Evolutionary conservation across 2,113 vertebrate species (phyloP), one percentile per base, ranked within the genome.

Genomic region (Channa argus): DNA sequence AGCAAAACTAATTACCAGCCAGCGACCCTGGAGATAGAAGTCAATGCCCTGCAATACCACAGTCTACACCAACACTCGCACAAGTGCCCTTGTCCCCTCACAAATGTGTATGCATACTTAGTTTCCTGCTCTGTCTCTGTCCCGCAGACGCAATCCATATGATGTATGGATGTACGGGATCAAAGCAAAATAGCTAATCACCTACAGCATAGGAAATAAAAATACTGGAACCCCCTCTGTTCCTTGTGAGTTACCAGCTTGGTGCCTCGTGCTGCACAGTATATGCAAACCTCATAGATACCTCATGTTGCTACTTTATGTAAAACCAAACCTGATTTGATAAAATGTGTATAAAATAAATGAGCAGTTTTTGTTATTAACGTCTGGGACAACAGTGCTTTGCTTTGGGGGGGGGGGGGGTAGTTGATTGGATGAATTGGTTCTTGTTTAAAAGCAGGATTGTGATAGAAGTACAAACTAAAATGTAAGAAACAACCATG

Each of bases 1-100:
- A 91, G 84, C 71, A 84, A 92, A 94, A 93, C 92, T 93, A 93
- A 94, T 94, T 94, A 93, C 85, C 76, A 85, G 79, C 68, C 80
- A 80, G 70, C 55, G 82, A 88, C 88, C 89, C 88, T 74, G 70
- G 88, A 89, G 92, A 89, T 84, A 67, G 72, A 75, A 89, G 79
- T 81, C 81, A n/a, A 80, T 62, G 67, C 79, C 80, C 88, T 65
- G 54, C 79, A 73, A 61, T 63, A 71, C 77, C 79, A 67, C 50
- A 56, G 80, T 77, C 78, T 78, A 52, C 79, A 67, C 45, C 24
- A 80, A 74, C 73, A 64, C 77, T 72, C 13, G 2, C 80, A 63
- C 63, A 72, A 64, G 59, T 50, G 66, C 79, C 74, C 72, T 39
- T 46, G 74, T 71, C 51, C 69, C 37, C 66, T 51, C 36, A 5